A percentile compares a stretch with the other conserved stretches of the same genome.
These are phyloP conservation scores for Corythoichthys haematopterus DNA, from an alignment of 2,113 vertebrate species.

Conservation along the genomic window DNA sequence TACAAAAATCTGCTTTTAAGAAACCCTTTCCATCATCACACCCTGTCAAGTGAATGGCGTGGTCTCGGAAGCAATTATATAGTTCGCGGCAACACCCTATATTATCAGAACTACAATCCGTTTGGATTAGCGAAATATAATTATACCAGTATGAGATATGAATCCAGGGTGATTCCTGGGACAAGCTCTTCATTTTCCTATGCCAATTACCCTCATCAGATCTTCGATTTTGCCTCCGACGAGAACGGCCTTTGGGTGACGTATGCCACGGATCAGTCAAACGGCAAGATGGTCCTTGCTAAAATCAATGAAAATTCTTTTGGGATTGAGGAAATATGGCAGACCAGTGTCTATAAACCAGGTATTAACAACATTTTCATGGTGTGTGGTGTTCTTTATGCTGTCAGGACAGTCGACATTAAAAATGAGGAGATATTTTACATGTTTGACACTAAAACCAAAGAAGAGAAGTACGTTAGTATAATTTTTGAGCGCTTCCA, in stretches of 20 bases:
- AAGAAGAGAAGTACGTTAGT: conserved; percentile 52
- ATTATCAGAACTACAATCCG: conserved; percentile 54
- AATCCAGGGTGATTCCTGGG: conserved; percentile 45
- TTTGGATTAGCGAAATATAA: conserved; percentile 61
- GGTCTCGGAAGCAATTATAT: conserved; percentile 64
- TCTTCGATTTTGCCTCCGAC: conserved; percentile 70
- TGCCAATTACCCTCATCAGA: conserved; percentile 40
- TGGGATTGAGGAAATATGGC: conserved; percentile 64
- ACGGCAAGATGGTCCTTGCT: conserved; percentile 63
- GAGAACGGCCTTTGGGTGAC: conserved; percentile 74
- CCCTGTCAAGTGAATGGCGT: conserved; percentile 15
- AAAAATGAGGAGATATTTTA: conserved; percentile 74
- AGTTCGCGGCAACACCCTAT: conserved; percentile 52
- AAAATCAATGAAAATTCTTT: conserved; percentile 66
- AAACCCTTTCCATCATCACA: conserved; percentile 37
- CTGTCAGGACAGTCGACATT: conserved; percentile 55
- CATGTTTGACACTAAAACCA: conserved; percentile 67
- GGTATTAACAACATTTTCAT: conserved; percentile 69
- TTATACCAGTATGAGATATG: conserved; percentile 49
- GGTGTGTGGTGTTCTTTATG: conserved; percentile 74
- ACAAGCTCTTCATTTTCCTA: conserved; percentile 62
- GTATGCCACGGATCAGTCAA: conserved; percentile 60
- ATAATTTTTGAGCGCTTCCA: conserved; percentile 69
- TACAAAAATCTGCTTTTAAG: conserved; percentile 64
- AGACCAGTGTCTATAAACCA: conserved; percentile 65